Percentiles rank a stretch among this genome's conserved stretches.
Evolutionary conservation across 2,113 vertebrate species (phyloP).

Genomic region (Diphyllodes magnificus): DNA sequence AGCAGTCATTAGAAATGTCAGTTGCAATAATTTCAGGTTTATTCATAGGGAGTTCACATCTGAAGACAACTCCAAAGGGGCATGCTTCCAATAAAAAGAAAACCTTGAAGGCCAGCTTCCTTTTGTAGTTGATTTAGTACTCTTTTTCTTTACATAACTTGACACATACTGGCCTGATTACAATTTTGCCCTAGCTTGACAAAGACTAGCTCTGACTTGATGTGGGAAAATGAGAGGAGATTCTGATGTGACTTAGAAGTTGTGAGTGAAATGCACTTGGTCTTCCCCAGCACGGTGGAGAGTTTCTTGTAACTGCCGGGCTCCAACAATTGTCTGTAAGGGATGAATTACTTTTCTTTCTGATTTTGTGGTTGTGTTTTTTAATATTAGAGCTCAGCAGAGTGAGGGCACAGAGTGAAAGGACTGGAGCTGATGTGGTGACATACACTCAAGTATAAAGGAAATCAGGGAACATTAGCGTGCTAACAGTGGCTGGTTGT

Average conservation of each 20-base stretch:
- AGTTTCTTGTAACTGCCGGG: background rate
- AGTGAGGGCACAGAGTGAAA: fast-evolving
- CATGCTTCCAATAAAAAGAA: constrained; percentile 3
- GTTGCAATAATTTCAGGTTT: background rate
- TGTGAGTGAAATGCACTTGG: background rate
- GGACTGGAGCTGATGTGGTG: background rate
- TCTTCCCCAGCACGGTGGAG: background rate
- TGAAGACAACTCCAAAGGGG: background rate
- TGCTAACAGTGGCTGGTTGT: background rate
- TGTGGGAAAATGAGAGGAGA: constrained; percentile 1
- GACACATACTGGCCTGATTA: constrained; percentile 7
- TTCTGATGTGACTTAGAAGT: background rate
- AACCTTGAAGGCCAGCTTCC: background rate
- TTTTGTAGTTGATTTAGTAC: background rate
- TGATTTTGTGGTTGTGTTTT: background rate
- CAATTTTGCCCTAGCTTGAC: constrained; percentile 1
- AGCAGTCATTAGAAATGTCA: constrained; percentile 18
- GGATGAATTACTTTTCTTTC: background rate
- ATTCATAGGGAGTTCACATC: background rate
- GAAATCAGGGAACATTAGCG: background rate
- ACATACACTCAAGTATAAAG: fast-evolving
- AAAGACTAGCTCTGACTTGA: background rate
- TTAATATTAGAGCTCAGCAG: background rate
- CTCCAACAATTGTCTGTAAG: background rate
- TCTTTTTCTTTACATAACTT: constrained; percentile 5